Conservation (phyloP, 2,797 vertebrate genomes). For the Lithobates sylvaticus region DNA sequence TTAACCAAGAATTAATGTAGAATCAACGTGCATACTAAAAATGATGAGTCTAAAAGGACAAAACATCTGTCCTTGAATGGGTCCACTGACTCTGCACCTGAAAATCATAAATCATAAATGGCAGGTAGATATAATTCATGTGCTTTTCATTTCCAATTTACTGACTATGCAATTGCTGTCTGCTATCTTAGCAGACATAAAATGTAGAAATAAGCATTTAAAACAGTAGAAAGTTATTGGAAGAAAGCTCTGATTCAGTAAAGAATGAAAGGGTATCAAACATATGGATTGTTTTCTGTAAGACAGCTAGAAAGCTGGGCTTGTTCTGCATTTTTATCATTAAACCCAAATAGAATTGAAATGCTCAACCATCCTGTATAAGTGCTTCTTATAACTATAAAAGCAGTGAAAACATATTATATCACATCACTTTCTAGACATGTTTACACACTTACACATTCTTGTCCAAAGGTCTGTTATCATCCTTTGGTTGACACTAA, state of each 20-base stretch:
- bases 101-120: constrained; percentile 52
- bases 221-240: constrained; percentile 33
- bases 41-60: constrained; percentile 50
- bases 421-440: not conserved
- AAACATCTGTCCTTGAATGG: constrained; percentile 52
- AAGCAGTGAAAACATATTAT: constrained; percentile 14
- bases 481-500: not conserved
- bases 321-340: constrained; percentile 44
- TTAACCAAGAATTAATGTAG: constrained; percentile 23
- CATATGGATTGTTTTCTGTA: constrained; percentile 40
- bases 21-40: constrained; percentile 16
- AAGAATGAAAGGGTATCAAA: constrained; percentile 29
- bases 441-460: constrained; percentile 22
- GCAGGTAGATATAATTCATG: constrained; percentile 49
- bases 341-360: constrained; percentile 35
- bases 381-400: constrained; percentile 37
- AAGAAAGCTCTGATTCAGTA: constrained; percentile 37
- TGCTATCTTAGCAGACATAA: constrained; percentile 34
- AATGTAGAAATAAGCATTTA: constrained; percentile 44
- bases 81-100: constrained; percentile 37
- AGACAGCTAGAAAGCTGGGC: constrained; percentile 15
- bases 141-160: constrained; percentile 47
- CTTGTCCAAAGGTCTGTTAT: not conserved
- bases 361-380: constrained; percentile 39
- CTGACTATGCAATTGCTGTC: constrained; percentile 49